These are phyloP conservation scores for Mormyrops attenuatus DNA, from an alignment of 2,797 vertebrate species.

Conservation along the genomic window DNA sequence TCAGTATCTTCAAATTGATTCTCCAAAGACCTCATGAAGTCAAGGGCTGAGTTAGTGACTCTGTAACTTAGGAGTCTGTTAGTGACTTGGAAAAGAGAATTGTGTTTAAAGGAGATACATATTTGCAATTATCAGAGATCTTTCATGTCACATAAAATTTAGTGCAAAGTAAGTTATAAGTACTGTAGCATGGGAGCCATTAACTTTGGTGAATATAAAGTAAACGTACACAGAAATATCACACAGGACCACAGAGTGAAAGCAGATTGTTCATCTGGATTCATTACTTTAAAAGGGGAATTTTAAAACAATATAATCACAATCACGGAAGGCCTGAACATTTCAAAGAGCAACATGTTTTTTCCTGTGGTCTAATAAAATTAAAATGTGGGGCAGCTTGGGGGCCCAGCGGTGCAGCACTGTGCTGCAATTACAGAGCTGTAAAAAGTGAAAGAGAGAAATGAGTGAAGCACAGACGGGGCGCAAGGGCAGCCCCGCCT, in stretches of 20 bases:
- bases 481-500: slow-evolving; percentile 50
- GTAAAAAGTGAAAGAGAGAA: slow-evolving; percentile 62
- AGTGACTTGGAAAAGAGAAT: background rate
- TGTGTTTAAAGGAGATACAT: background rate
- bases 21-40: background rate
- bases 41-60: background rate
- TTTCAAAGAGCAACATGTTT: slow-evolving; percentile 78
- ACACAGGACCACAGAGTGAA: slow-evolving; percentile 44
- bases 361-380: slow-evolving; percentile 79
- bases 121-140: slow-evolving; percentile 1
- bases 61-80: background rate
- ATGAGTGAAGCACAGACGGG: slow-evolving; percentile 23
- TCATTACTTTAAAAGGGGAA: slow-evolving; percentile 52
- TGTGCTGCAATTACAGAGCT: slow-evolving; percentile 70
- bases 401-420: slow-evolving; percentile 55
- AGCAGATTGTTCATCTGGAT: slow-evolving; percentile 71
- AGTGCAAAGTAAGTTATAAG: background rate
- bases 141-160: background rate
- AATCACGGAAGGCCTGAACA: slow-evolving; percentile 66
- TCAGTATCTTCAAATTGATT: background rate
- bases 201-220: slow-evolving; percentile 67
- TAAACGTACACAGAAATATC: slow-evolving; percentile 54
- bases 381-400: slow-evolving; percentile 63
- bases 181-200: slow-evolving; percentile 29
- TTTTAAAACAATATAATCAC: slow-evolving; percentile 58